Percentiles rank a stretch among this genome's conserved stretches.
These are phyloP conservation scores for Crambe crambe DNA, from an alignment of 37 sponge, comb jelly and placozoan genomes.

Conservation along the genomic window DNA sequence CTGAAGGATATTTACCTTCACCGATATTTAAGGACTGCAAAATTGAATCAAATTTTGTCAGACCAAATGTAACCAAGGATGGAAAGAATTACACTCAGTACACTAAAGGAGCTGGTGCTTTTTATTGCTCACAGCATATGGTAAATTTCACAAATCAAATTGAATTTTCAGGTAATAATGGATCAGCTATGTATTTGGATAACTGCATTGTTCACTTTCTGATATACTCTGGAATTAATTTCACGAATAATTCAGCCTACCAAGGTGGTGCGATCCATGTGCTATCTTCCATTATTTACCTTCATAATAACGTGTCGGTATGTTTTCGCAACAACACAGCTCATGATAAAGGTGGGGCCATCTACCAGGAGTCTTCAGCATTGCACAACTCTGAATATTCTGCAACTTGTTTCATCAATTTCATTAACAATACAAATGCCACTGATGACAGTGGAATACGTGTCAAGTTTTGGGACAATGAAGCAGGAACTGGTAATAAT, in stretches of 20 bases:
- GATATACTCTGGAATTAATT: neutral
- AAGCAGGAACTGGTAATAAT: neutral
- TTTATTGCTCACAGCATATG: neutral
- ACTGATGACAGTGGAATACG: neutral
- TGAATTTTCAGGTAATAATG: neutral
- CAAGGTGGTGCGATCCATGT: conserved; percentile 32
- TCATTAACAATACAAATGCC: neutral
- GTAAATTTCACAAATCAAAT: conserved; percentile 4
- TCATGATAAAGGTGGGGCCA: conserved; percentile 14
- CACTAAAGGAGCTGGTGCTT: neutral
- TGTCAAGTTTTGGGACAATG: conserved; percentile 3
- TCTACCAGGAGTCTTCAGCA: neutral
- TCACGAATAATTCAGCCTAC: conserved; percentile 3
- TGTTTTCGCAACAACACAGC: conserved; percentile 16
- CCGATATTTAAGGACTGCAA: neutral
- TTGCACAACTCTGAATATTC: neutral
- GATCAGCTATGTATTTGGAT: conserved; percentile 1
- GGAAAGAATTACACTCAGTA: neutral
- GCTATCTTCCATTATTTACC: neutral
- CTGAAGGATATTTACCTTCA: neutral
- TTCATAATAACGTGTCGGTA: neutral
- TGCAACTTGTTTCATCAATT: conserved; percentile 16
- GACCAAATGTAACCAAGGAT: neutral
- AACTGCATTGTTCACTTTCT: neutral
- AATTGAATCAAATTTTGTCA: neutral